Conservation (phyloP, 2,113 vertebrate genomes). For the Aspidoscelis tigris region DNA sequence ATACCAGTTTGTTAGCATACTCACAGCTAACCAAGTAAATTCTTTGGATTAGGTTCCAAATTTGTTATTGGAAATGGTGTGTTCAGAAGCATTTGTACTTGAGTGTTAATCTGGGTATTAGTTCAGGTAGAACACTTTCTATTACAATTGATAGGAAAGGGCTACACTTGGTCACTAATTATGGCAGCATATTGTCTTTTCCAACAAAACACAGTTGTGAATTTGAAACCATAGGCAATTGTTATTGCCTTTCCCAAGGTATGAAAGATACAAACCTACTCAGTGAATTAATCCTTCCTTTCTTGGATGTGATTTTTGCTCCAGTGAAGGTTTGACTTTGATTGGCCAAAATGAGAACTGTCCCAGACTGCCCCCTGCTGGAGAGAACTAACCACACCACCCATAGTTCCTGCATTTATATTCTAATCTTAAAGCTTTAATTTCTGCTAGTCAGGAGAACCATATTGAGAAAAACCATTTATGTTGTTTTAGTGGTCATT, state of each 20-base stretch:
- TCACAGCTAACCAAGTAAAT: neutral
- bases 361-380: slow-evolving; percentile 23
- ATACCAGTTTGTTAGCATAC: neutral
- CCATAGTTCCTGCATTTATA: neutral
- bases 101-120: no score
- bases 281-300: neutral
- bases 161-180: neutral
- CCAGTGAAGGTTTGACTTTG: neutral
- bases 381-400: neutral
- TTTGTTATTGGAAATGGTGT: neutral
- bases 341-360: slow-evolving; percentile 7
- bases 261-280: neutral
- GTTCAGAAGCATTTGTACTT: neutral
- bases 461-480: neutral
- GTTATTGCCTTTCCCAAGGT: neutral
- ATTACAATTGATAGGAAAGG: neutral
- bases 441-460: neutral
- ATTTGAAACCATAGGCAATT: neutral
- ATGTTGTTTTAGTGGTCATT: neutral
- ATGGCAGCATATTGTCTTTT: neutral
- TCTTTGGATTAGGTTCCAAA: neutral
- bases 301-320: neutral
- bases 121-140: neutral
- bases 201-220: neutral
- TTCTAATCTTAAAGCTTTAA: neutral